A percentile compares a stretch with the other conserved stretches of the same genome.
phyloP scores from a whole-genome alignment of 2,888 invertebrate species.

The Carpatolechia fugitivella region DNA sequence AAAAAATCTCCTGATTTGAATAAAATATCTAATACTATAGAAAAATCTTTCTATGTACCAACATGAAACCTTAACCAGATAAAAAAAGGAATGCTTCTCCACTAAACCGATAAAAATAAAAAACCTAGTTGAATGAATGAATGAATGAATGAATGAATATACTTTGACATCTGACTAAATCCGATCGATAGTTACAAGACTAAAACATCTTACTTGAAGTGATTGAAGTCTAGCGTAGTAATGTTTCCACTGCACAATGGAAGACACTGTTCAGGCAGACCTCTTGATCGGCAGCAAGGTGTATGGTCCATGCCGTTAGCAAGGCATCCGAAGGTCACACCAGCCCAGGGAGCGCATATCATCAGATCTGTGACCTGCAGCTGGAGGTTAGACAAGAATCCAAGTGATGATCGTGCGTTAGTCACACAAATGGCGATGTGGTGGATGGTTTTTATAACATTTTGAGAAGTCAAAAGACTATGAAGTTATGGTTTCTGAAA shows the following conservation, averaged over 20 bases:
- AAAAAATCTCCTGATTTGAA: too few relatives aligned
- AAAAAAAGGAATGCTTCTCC: background rate
- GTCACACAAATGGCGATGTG: slow-evolving; percentile 53
- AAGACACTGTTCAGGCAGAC: slow-evolving; percentile 86
- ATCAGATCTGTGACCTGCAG: slow-evolving; percentile 89
- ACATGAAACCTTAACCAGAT: background rate
- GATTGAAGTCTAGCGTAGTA: slow-evolving; percentile 87
- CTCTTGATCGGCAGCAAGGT: slow-evolving; percentile 87
- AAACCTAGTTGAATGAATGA: too few relatives aligned
- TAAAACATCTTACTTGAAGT: slow-evolving; percentile 89
- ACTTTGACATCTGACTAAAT: too few relatives aligned
- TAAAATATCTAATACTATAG: too few relatives aligned
- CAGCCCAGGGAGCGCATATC: slow-evolving; percentile 94
- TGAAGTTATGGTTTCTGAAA: too few relatives aligned
- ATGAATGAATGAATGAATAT: too few relatives aligned
- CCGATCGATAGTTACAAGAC: too few relatives aligned
- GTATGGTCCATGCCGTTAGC: slow-evolving; percentile 90
- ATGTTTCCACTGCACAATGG: slow-evolving; percentile 89
- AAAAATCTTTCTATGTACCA: too few relatives aligned
- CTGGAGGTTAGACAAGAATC: slow-evolving; percentile 51
- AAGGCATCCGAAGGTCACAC: slow-evolving; percentile 88
- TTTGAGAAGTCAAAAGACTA: background rate
- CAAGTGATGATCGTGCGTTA: slow-evolving; percentile 58
- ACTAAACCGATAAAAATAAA: too few relatives aligned
- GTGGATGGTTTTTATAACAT: background rate